Conservation (phyloP, 2,113 vertebrate species). For the Sinocyclocheilus rhinocerous region DNA sequence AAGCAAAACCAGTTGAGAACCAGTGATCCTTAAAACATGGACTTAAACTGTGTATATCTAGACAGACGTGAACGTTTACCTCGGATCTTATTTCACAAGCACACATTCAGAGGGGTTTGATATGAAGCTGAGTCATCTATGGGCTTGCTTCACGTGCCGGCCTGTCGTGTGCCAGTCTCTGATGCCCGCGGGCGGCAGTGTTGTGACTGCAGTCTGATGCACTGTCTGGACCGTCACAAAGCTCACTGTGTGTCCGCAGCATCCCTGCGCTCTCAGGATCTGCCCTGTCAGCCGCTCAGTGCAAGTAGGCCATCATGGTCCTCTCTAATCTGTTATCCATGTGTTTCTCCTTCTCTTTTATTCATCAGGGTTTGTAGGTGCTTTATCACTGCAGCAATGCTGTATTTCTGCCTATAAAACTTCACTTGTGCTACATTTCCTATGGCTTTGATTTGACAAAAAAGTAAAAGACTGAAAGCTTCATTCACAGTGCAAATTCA, state of each 20-base stretch:
- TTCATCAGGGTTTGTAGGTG: neutral
- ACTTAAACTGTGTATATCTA: neutral
- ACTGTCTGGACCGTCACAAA: slow-evolving; percentile 31
- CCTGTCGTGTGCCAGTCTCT: neutral
- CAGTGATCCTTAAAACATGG: neutral
- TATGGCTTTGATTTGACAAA: neutral
- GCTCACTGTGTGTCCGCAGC: neutral
- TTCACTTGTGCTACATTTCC: neutral
- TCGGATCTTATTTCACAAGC: too few species aligned
- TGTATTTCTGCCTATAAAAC: neutral
- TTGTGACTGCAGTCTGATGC: slow-evolving; percentile 19
- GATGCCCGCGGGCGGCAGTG: neutral
- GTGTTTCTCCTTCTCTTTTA: neutral
- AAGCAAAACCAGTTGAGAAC: neutral
- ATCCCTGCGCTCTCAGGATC: neutral
- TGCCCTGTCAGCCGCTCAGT: neutral
- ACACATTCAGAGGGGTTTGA: neutral
- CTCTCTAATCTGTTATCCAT: slow-evolving; percentile 18
- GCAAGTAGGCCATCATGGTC: slow-evolving; percentile 11
- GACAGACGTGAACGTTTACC: neutral
- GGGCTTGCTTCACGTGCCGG: neutral
- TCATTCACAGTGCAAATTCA: neutral
- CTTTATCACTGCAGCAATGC: neutral
- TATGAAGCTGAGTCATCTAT: neutral
- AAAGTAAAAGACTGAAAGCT: too few species aligned